Conservation (phyloP, 2,113 vertebrate species). For the Mustela lutreola region DNA sequence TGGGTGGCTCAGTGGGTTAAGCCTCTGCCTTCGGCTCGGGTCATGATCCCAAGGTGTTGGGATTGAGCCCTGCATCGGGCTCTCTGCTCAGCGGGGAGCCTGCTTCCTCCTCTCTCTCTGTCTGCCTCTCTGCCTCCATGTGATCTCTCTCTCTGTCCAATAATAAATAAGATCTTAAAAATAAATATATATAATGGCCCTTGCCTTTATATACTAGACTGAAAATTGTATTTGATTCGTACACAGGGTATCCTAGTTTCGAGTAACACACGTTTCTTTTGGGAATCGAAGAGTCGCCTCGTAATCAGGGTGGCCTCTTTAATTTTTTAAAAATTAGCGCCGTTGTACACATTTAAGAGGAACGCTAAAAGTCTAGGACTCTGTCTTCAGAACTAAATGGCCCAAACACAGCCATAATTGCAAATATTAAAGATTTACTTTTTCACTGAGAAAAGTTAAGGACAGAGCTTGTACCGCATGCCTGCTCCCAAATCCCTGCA, state of each 20-base stretch:
- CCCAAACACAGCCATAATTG: neutral
- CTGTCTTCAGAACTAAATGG: neutral
- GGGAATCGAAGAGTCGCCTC: neutral
- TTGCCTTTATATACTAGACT: constrained; percentile 32
- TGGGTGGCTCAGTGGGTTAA: no score
- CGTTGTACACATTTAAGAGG: neutral
- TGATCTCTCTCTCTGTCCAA: no score
- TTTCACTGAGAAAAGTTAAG: neutral
- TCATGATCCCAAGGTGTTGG: no score
- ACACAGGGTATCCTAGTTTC: neutral
- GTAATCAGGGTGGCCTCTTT: neutral
- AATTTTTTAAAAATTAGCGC: neutral
- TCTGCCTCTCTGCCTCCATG: no score
- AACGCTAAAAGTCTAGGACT: neutral
- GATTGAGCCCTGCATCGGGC: no score
- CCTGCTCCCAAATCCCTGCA: neutral
- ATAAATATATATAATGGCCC: neutral
- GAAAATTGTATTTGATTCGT: constrained; percentile 13
- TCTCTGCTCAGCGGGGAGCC: no score
- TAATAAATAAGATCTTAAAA: neutral
- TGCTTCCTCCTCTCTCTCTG: no score
- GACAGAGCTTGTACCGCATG: neutral
- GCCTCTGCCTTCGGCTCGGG: no score
- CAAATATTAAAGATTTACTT: neutral
- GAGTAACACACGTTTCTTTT: neutral